Conservation (phyloP, 2,797 vertebrate genomes). For the Lacerta bilineata region DNA sequence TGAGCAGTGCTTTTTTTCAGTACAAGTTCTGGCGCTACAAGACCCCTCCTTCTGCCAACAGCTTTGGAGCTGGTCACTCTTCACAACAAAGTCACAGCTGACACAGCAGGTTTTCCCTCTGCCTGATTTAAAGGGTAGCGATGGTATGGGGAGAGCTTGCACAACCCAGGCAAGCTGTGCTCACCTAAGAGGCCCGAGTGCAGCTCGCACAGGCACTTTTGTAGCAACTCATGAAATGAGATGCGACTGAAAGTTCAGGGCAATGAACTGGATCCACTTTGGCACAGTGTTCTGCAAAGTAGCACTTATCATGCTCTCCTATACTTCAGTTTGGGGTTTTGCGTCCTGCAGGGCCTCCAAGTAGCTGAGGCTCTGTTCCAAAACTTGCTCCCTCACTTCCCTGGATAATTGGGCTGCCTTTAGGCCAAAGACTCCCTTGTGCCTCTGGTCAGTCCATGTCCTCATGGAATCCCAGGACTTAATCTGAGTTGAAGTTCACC, state of each 20-base stretch:
- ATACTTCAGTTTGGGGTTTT: not conserved
- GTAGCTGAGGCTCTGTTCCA: not conserved
- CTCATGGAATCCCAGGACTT: not conserved
- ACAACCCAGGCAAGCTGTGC: not conserved
- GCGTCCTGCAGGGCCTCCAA: not conserved
- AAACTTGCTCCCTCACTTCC: not conserved
- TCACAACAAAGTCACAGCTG: conserved; percentile 17
- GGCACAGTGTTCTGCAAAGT: not conserved
- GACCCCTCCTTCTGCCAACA: conserved; percentile 26
- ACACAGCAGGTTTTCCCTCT: conserved; percentile 2
- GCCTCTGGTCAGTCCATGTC: not conserved
- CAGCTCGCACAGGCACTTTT: not conserved
- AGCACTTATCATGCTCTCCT: no score
- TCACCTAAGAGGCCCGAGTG: not conserved
- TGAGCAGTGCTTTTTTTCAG: conserved; percentile 1
- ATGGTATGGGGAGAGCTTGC: not conserved
- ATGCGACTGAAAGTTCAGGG: not conserved
- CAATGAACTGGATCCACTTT: not conserved
- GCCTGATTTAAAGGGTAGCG: conserved; percentile 2
- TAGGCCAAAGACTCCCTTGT: not conserved
- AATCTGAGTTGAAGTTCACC: not conserved
- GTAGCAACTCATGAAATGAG: not conserved
- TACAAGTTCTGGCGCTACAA: conserved; percentile 15
- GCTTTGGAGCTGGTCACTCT: not conserved
- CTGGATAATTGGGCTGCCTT: not conserved